These are phyloP conservation scores for Nasua narica DNA, from an alignment of 2,797 vertebrate species.

Conservation along the genomic window DNA sequence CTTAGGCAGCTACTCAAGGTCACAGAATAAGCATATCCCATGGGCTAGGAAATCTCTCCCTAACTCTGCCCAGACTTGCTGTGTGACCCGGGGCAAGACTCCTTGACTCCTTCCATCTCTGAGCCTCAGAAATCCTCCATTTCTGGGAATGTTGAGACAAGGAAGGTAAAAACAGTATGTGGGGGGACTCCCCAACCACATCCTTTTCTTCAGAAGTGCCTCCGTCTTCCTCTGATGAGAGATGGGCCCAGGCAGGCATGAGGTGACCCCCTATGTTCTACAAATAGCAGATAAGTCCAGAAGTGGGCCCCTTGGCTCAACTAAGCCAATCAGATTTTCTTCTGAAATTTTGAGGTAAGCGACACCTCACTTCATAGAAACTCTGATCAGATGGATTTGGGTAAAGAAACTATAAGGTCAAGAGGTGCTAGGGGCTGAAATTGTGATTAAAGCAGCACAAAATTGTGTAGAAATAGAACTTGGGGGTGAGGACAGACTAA, in stretches of 20 bases:
- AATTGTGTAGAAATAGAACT: not conserved
- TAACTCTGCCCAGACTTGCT: not conserved
- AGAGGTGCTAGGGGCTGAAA: not conserved
- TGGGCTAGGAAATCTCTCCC: not conserved
- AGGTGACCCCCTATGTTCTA: not conserved
- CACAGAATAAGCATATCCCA: not conserved
- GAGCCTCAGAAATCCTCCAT: not conserved
- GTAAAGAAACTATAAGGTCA: not conserved
- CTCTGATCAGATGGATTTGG: not conserved
- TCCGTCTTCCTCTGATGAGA: not conserved
- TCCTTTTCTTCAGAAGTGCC: not conserved
- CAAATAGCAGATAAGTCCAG: not conserved
- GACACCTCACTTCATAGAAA: not conserved
- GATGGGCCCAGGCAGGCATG: no score
- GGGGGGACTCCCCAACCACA: not conserved
- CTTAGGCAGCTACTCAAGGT: constrained; percentile 72
- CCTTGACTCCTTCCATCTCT: not conserved
- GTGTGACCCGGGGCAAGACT: not conserved
- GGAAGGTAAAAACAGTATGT: not conserved
- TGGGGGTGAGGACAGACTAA: not conserved
- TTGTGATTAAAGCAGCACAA: not conserved
- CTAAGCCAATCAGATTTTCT: not conserved
- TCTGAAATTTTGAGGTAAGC: not conserved
- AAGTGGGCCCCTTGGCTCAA: not conserved
- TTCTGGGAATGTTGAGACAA: not conserved